Percentiles rank a stretch among this genome's conserved stretches.
These are phyloP conservation scores for Drosophila equinoxialis DNA, from an alignment of 1,140 invertebrate species.

Conservation along the genomic window DNA sequence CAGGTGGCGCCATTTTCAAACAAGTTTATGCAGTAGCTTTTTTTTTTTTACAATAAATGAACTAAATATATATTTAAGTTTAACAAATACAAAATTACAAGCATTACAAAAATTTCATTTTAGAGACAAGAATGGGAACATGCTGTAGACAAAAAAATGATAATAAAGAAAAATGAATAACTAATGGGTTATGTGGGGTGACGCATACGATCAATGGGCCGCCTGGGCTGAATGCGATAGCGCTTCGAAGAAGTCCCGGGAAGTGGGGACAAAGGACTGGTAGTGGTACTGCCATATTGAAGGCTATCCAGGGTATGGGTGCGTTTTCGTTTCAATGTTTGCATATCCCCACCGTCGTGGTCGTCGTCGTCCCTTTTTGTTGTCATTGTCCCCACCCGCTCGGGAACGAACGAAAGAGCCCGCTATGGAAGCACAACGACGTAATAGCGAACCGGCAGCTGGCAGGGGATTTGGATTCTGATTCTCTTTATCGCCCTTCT, in stretches of 20 bases:
- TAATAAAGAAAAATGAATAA: neutral
- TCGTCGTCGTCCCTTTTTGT: neutral
- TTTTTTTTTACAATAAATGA: too few species aligned
- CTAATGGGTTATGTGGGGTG: constrained; percentile 1
- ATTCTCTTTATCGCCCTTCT: constrained; percentile 47
- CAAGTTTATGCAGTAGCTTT: too few species aligned
- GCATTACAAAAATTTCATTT: constrained; percentile 27
- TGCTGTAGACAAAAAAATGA: constrained; percentile 22
- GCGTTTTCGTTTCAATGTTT: constrained; percentile 70
- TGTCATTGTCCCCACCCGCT: constrained; percentile 18
- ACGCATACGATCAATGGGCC: constrained; percentile 75
- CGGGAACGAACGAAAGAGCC: constrained; percentile 70
- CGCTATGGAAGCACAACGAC: constrained; percentile 75
- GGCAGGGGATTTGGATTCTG: neutral
- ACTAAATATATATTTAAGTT: too few species aligned
- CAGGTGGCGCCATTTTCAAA: neutral
- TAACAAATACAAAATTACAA: too few species aligned
- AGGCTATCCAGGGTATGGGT: constrained; percentile 70
- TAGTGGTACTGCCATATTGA: constrained; percentile 17
- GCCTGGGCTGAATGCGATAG: constrained; percentile 71
- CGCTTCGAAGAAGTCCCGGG: constrained; percentile 66
- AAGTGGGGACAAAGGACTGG: constrained; percentile 42
- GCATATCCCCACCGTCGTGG: constrained; percentile 28
- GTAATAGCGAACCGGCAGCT: constrained; percentile 56
- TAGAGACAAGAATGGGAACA: constrained; percentile 10